Conservation (phyloP, 2,113 vertebrate species). For the Nothobranchius furzeri region DNA sequence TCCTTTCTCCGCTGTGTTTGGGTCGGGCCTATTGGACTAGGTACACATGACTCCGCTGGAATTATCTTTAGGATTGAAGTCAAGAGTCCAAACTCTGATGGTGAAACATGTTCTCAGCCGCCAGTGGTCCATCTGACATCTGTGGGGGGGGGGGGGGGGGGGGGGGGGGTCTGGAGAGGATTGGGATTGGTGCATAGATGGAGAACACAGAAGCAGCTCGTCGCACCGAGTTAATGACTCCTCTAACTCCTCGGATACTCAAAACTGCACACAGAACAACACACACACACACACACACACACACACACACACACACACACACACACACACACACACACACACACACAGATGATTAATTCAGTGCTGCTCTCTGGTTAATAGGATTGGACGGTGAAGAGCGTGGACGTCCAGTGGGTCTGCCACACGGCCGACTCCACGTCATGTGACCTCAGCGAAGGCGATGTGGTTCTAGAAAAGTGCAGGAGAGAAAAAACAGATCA, state of each 20-base stretch:
- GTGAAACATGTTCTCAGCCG: no score
- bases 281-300: no score
- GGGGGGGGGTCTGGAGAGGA: no score
- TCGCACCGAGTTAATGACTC: conserved; percentile 9
- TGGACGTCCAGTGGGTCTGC: conserved; percentile 94
- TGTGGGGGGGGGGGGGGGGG: no score
- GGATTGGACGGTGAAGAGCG: conserved; percentile 89
- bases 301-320: no score
- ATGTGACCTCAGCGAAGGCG: conserved; percentile 99
- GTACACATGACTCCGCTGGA: no score
- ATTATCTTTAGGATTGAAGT: no score
- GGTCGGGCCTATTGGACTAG: no score
- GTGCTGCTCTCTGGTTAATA: conserved; percentile 79
- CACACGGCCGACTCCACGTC: conserved; percentile 88
- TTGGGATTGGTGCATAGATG: conserved; percentile 61
- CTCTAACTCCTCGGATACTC: conserved; percentile 11
- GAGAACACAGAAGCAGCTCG: conserved; percentile 38
- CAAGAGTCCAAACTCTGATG: no score
- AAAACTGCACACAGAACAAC: conserved; percentile 12
- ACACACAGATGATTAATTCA: conserved; percentile 42
- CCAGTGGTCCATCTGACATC: no score
- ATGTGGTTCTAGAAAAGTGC: conserved; percentile 88
- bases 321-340: conserved; percentile 31
- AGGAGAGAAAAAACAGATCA: background rate
- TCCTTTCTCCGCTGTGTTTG: no score